Percentiles rank a stretch among this genome's conserved stretches.
phyloP scores from a whole-genome alignment of 2,113 vertebrate species.

The Microcebus murinus region DNA sequence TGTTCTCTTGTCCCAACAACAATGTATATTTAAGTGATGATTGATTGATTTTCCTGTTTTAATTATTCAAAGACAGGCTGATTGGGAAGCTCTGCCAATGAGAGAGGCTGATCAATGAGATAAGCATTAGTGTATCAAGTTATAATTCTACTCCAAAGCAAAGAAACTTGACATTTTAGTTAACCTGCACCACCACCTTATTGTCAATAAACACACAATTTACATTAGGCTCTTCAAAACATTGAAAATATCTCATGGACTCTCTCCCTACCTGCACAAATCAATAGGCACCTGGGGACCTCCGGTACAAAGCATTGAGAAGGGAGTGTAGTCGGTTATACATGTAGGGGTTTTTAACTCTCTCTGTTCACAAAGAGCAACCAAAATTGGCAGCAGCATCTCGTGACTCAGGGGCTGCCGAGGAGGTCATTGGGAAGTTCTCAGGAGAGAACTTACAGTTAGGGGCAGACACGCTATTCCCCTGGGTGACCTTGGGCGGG shows the following conservation, averaged over 20 bases:
- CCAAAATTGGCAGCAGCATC: not conserved
- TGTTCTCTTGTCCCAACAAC: not conserved
- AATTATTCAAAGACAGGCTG: conserved; percentile 54
- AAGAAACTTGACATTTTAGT: conserved; percentile 54
- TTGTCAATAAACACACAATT: conserved; percentile 37
- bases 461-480: not conserved
- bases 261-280: not conserved
- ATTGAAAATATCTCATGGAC: not conserved
- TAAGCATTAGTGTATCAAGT: not conserved
- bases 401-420: accelerated
- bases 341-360: not conserved
- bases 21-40: conserved; percentile 43
- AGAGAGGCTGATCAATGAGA: conserved; percentile 22
- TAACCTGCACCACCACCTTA: not conserved
- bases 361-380: not conserved
- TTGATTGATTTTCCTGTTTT: not conserved
- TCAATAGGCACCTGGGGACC: not conserved
- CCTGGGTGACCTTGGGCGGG: not conserved
- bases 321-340: not conserved
- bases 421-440: not conserved
- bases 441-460: not conserved
- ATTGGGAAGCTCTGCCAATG: conserved; percentile 1
- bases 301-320: not conserved
- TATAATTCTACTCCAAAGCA: conserved; percentile 43
- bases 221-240: conserved; percentile 41